A percentile compares a stretch with the other conserved stretches of the same genome.
phyloP scores from a whole-genome alignment of 1,140 invertebrate genomes.

The Dendrolimus kikuchii region DNA sequence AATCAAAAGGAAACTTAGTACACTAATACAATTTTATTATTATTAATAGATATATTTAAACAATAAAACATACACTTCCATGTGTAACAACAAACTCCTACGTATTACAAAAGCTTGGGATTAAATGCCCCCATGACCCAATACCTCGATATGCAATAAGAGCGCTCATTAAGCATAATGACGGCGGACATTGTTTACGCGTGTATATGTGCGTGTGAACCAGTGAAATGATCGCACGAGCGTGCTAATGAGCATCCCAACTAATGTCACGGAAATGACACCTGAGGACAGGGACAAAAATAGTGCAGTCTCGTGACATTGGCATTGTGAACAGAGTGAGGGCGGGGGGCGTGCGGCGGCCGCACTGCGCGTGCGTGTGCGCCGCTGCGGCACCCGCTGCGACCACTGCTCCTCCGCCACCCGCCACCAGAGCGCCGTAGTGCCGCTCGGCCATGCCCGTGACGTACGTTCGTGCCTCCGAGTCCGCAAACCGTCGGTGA shows the following conservation, averaged over 20 bases:
- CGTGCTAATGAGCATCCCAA: slow-evolving; percentile 1
- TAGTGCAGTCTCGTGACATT: slow-evolving; percentile 37
- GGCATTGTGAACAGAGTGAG: slow-evolving; percentile 28
- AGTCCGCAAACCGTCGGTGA: slow-evolving; percentile 42
- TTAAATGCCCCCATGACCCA: too few species aligned
- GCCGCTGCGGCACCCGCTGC: not conserved
- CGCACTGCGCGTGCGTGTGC: not conserved
- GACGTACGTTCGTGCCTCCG: slow-evolving; percentile 38
- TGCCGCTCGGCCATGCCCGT: slow-evolving; percentile 33
- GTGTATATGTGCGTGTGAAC: not conserved
- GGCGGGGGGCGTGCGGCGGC: slow-evolving; percentile 1
- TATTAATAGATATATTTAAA: too few species aligned
- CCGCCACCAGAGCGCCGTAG: not conserved
- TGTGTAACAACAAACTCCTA: too few species aligned
- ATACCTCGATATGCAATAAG: too few species aligned
- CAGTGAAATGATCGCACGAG: not conserved
- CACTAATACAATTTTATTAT: too few species aligned
- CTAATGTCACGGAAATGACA: slow-evolving; percentile 11
- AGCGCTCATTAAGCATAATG: too few species aligned
- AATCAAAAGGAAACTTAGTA: too few species aligned
- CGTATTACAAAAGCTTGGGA: too few species aligned
- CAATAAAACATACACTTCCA: too few species aligned
- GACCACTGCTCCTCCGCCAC: not conserved
- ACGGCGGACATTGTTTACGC: too few species aligned
- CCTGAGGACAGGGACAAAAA: slow-evolving; percentile 23